A percentile compares a stretch with the other conserved stretches of the same genome.
These are phyloP conservation scores for Jaculus jaculus DNA, from an alignment of 2,113 vertebrate species.

Conservation along the genomic window DNA sequence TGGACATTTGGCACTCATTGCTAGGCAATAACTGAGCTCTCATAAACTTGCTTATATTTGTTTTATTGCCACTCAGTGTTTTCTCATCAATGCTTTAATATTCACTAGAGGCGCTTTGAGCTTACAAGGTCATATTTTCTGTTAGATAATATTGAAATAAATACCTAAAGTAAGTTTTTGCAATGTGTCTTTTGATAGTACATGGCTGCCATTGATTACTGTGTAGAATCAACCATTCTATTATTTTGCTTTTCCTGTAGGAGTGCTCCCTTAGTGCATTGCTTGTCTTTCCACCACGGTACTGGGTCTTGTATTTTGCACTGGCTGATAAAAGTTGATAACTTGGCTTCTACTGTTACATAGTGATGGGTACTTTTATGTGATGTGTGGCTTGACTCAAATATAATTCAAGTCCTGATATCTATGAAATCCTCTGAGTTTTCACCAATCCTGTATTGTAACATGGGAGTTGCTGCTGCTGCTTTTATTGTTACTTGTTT, in stretches of 20 bases:
- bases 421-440: not conserved
- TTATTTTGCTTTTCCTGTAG: not conserved
- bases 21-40: not conserved
- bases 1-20: not conserved
- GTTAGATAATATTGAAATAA: not conserved
- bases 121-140: not conserved
- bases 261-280: not conserved
- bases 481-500: not conserved
- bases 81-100: not conserved
- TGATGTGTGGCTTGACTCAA: not conserved
- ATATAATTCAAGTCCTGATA: not conserved
- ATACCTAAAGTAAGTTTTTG: not conserved
- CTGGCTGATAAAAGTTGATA: not conserved
- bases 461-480: not conserved
- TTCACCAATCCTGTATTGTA: not conserved
- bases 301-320: not conserved
- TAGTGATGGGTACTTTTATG: not conserved
- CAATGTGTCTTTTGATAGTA: not conserved
- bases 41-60: not conserved
- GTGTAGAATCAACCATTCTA: not conserved
- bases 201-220: not conserved
- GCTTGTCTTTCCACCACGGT: not conserved
- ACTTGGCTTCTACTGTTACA: not conserved
- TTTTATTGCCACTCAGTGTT: not conserved
- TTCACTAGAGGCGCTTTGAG: not conserved